Base-by-base conservation (phyloP, 1,140 invertebrate species). In the Diuraphis noxia region DNA sequence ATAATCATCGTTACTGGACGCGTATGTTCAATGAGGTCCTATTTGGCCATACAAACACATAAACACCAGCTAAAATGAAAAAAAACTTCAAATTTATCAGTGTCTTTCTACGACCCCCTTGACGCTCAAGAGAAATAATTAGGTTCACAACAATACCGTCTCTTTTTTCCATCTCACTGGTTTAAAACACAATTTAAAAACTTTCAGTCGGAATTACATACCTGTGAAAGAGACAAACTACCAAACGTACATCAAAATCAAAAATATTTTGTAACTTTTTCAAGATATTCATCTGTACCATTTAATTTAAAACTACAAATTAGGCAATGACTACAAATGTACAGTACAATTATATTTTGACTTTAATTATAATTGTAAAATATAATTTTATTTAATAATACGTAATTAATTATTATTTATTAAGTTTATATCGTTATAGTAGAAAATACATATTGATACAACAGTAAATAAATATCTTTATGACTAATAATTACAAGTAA, bases 81-180 rank as follows among this genome's bases (percentile, higher is more conserved):
- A n/a, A 63, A 72, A 49, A 72, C 56, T 72, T 72, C 56, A 72
- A 72, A 72, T 72, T n/a, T n/a, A 72, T 72, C 56, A n/a, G n/a
- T 72, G 30, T 19, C 56, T 72, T 72, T 72, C 56, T 72, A 72
- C 19, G 56, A 72, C 13, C 56, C 56, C n/a, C 30, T 72, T 72
- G 56, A 13, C 23, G 30, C 30, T 72, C 56, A n/a, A n/a, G 56
- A 72, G 30, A 72, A 72, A 72, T 72, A 72, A 72, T 34, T 72
- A 72, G 56, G 56, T 72, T 72, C 56, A 72, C 56, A n/a, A n/a
- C n/a, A n/a, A 72, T n/a, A n/a, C n/a, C 13, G 56, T 10, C 56
- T 72, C 4, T 72, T 72, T 72, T n/a, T 72, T 72, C n/a, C 13
- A 72, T n/a, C 56, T 17, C 30, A 72, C 30, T 72, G 56, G n/a